Evolutionary conservation across 2,113 vertebrate genomes (phyloP).

Genomic region (Otis tarda): DNA sequence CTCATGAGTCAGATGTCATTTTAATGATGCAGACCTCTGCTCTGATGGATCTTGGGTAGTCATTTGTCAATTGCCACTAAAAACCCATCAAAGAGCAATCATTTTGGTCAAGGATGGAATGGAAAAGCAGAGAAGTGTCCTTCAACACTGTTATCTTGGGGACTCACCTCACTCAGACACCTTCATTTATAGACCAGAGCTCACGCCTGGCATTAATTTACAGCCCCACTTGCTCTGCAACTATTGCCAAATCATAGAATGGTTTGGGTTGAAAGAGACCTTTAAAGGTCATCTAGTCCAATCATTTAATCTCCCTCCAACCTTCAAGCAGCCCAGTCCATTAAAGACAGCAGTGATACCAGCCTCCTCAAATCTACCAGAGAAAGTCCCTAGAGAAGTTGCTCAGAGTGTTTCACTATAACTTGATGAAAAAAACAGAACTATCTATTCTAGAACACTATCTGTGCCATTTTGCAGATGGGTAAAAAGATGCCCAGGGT

Average conservation of each 20-base stretch:
- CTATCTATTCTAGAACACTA: neutral
- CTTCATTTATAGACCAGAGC: neutral
- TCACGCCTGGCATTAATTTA: neutral
- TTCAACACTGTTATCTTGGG: fast-evolving
- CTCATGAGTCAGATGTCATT: fast-evolving
- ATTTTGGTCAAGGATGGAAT: neutral
- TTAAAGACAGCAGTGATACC: neutral
- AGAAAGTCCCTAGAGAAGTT: neutral
- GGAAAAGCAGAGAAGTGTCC: neutral
- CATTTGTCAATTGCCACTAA: neutral
- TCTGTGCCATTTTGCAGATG: neutral
- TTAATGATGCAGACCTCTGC: neutral
- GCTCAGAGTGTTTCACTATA: neutral
- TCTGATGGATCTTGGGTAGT: neutral
- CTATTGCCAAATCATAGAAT: neutral
- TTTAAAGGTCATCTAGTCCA: too few relatives aligned
- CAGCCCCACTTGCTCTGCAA: neutral
- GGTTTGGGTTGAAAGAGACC: too few relatives aligned
- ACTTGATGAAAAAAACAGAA: neutral
- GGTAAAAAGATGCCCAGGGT: neutral
- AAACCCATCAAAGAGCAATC: neutral
- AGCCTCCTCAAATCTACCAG: neutral
- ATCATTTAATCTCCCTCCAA: neutral
- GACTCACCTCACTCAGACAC: neutral
- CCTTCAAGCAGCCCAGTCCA: neutral